These are phyloP conservation scores for Hoplias malabaricus DNA, from an alignment of 2,113 vertebrate species.

Conservation along the genomic window DNA sequence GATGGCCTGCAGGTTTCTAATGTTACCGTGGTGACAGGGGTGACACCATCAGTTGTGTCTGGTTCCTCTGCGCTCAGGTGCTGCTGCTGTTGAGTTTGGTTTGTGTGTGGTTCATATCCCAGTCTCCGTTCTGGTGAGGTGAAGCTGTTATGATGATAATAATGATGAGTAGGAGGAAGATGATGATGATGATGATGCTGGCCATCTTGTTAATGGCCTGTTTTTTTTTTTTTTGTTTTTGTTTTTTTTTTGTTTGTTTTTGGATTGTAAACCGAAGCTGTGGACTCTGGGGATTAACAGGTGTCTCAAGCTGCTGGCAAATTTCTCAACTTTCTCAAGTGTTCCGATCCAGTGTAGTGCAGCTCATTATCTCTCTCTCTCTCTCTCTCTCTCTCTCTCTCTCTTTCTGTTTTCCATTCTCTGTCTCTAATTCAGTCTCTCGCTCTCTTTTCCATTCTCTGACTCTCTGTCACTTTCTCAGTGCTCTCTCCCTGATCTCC, in stretches of 20 bases:
- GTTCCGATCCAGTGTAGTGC: background rate
- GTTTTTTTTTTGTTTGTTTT: too few species aligned
- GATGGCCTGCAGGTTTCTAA: too few species aligned
- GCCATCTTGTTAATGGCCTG: too few species aligned
- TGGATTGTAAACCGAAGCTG: background rate
- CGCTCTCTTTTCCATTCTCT: background rate
- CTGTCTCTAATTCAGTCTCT: background rate
- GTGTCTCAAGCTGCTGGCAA: background rate
- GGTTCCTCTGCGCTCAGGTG: too few species aligned
- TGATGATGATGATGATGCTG: background rate
- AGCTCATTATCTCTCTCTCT: background rate
- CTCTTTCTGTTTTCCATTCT: background rate
- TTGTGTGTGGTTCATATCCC: too few species aligned
- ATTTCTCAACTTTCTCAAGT: background rate
- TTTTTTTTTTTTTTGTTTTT: too few species aligned
- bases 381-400: background rate
- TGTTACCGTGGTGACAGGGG: too few species aligned
- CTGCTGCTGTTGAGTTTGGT: too few species aligned
- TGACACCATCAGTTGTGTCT: too few species aligned
- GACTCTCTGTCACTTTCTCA: slow-evolving; percentile 1
- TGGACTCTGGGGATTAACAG: background rate
- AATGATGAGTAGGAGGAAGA: too few species aligned
- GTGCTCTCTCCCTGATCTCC: slow-evolving; percentile 43
- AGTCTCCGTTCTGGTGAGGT: too few species aligned
- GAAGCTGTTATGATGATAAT: too few species aligned